Evolutionary conservation across 1,140 invertebrate species (phyloP), one percentile per base, ranked within the genome.

Genomic region (Ganaspis sp.): DNA sequence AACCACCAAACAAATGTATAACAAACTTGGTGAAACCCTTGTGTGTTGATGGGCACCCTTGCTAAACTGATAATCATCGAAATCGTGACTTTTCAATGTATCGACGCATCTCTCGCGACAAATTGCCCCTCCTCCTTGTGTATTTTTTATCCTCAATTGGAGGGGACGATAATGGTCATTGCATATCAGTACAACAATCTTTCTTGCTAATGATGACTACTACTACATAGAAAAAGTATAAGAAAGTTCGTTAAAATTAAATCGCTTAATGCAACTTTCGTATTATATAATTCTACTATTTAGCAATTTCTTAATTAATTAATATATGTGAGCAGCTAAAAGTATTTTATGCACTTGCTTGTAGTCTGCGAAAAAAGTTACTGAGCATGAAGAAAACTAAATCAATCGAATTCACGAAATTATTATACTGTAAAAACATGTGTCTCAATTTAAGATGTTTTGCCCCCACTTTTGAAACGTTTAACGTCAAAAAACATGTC

Each of bases 31-130:
- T 26, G 23, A 64, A 64, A 64, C 54, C 21, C 21, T 64, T 64
- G 54, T 8, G 54, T 8, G 58, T n/a, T 64, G 58, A 64, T 64
- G 58, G 15, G 58, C 12, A 29, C 21, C 58, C 58, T 29, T 64
- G 8, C 23, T 64, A 64, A 64, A 26, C 9, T 29, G 74, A 82
- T 81, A 80, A 82, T 77, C 79, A 87, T 86, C 78, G 54, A 64
- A 76, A 45, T 77, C 70, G 49, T 72, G 76, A 75, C 70, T 34
- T 49, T 70, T 76, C 74, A 53, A 74, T 81, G 71, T 71, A 58
- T 75, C 73, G 19, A 80, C 72, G 72, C 53, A 53, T 64, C 53
- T 64, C 34, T 58, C 21, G 38, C 54, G 72, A 73, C 72, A 73
- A 73, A 64, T 73, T 73, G 58, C 29, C 58, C 11, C 23, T 34